Conservation (phyloP, 2,888 invertebrate genomes). For the Halictus ligatus region DNA sequence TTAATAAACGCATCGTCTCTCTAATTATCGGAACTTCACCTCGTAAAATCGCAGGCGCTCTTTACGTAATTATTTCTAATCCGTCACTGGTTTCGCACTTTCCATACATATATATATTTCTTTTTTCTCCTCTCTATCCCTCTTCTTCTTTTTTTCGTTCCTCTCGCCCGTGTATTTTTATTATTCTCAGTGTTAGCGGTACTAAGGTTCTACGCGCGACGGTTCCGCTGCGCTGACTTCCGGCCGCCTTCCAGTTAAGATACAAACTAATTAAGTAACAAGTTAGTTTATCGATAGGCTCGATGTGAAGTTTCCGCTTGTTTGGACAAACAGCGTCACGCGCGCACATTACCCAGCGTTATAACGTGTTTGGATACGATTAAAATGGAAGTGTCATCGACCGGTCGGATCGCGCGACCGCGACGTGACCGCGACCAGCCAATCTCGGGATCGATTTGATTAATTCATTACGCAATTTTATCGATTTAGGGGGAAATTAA, state of each 20-base stretch:
- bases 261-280: slow-evolving; percentile 50
- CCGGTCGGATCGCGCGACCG: slow-evolving; percentile 14
- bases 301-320: slow-evolving; percentile 37
- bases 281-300: slow-evolving; percentile 41
- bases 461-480: slow-evolving; percentile 7
- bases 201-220: background rate
- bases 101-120: background rate
- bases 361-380: slow-evolving; percentile 46
- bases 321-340: slow-evolving; percentile 39
- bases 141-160: background rate
- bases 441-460: slow-evolving; percentile 27
- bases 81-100: background rate
- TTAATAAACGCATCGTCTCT: slow-evolving; percentile 47
- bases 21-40: slow-evolving; percentile 45
- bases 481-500: slow-evolving; percentile 5
- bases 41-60: slow-evolving; percentile 26
- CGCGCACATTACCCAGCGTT: slow-evolving; percentile 12
- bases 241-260: slow-evolving; percentile 7
- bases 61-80: slow-evolving; percentile 11
- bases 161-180: background rate
- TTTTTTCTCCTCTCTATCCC: no score
- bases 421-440: slow-evolving; percentile 23
- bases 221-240: background rate
- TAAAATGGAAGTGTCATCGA: slow-evolving; percentile 45
- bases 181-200: background rate